Base-by-base conservation (phyloP, 2,113 vertebrate species). In the Marcusenius ussheri region DNA sequence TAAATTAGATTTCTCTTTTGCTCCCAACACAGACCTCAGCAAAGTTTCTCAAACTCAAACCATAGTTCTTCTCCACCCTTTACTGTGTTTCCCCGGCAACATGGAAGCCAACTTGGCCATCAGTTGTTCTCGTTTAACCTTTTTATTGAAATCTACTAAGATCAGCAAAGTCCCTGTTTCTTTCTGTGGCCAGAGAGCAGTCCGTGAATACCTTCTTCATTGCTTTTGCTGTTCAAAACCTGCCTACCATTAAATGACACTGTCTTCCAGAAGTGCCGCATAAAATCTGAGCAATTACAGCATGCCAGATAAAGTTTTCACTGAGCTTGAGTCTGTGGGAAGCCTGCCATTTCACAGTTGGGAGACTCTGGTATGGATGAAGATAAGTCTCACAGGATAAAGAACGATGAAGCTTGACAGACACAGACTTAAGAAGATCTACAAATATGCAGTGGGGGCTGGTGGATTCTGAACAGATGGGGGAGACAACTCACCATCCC, bases 401-500 rank as follows among this genome's bases (percentile, higher is more conserved):
- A 77, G 15, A 77, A 39, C 70, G 74, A 19, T 19, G 74, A 80
- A 19, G 74, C 74, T 42, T 42, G 74, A 80, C 35, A 80, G 74
- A 42, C 74, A 77, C 35, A 2, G 74, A 42, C 13, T 80, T 80
- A 80, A 42, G 74, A 80, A 19, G 31, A 80, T 80, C 35, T 80
- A 19, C 35, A 80, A 42, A 80, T 42, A 77, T 13, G 70, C 70
- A 39, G 74, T 17, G 13, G 35, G 74, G 42, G 74, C 31, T 17
- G 15, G 31, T 31, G 31, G 70, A 77, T 77, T 77, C 70, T 77
- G 31, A 77, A 2, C 62, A 70, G 62, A 70, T 31, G n/a, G 62
- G 27, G n/a, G n/a, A 31, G 62, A 13, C 8, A 53, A 88, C 96
- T 97, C 96, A 99, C 99, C 99, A 90, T 99, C 98, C 94, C 98